Evolutionary conservation across 1,140 invertebrate species (phyloP), one percentile per base, ranked within the genome.

Genomic region (Acarapis woodi): DNA sequence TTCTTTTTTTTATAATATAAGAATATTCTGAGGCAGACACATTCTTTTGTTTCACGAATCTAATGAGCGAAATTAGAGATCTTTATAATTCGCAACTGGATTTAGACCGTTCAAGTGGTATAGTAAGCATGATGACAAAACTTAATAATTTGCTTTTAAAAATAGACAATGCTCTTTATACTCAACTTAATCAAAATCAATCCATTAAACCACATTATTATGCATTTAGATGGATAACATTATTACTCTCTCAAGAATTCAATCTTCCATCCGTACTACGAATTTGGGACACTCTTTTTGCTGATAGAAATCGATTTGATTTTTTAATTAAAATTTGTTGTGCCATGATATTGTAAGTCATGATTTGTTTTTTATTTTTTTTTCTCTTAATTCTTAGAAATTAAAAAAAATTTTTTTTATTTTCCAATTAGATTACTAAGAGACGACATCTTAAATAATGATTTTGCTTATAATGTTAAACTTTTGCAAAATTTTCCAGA

Each of bases 201-300:
- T 77, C 85, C 49, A 58, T 97, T 2, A 71, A 73, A 48, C 83
- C 85, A 1, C 82, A 94, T 56, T 96, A 82, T 58, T 97, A 82
- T 50, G 80, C 77, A 50, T 94, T 93, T 56, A 75, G 82, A 51
- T 97, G 88, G 88, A 61, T 97, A 12, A 93, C 83, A 0, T 57
- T 97, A n/a, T 55, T 97, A 18, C 58, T 97, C 2, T 90, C 83
- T 16, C 90, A 97, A 63, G 88, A 97, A 57, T 96, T 96, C 60
- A 73, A 78, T 22, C 58, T 96, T 39, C 88, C 88, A 1, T 51
- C 49, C 60, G 79, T 93, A 0, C 67, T 90, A 47, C 65, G 83
- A 46, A 73, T 94, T 46, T 94, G 87, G 87, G 87, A 94, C 56
- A 78, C 80, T 0, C 53, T 94, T 15, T 82, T 94, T 57, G 68